A percentile compares a stretch with the other conserved stretches of the same genome.
Conservation (phyloP, 1,140 invertebrate species). For the Odontomachus brunneus region DNA sequence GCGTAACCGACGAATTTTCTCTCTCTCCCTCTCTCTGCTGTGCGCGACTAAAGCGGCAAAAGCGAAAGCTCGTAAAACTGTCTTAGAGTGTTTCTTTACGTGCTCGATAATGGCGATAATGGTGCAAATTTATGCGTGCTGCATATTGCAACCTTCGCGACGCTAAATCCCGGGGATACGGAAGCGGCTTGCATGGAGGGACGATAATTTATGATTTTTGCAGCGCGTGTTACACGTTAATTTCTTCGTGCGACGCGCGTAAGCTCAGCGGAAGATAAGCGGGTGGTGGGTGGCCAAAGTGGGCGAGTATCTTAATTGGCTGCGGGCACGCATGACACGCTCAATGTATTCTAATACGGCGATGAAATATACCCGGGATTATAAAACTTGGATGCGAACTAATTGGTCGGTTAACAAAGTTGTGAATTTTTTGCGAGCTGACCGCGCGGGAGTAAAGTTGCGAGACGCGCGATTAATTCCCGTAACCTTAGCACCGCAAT, state of each 20-base stretch:
- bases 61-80: slow-evolving; percentile 18
- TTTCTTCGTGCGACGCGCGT: not conserved
- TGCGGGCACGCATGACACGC: not conserved
- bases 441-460: slow-evolving; percentile 25
- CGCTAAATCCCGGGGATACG: not conserved
- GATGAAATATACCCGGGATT: slow-evolving; percentile 25
- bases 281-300: too few species aligned
- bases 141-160: not conserved
- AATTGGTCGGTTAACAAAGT: slow-evolving; percentile 47
- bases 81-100: slow-evolving; percentile 4
- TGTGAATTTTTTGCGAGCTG: slow-evolving; percentile 2
- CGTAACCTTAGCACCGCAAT: slow-evolving; percentile 20
- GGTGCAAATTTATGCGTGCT: slow-evolving; percentile 21
- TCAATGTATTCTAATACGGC: slow-evolving; percentile 28
- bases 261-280: too few species aligned
- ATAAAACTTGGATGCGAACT: slow-evolving; percentile 42
- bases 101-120: slow-evolving; percentile 31
- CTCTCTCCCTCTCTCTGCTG: too few species aligned
- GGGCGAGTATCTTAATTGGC: slow-evolving; percentile 1
- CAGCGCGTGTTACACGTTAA: not conserved
- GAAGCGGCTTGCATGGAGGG: not conserved
- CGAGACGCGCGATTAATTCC: slow-evolving; percentile 46
- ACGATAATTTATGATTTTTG: slow-evolving; percentile 40
- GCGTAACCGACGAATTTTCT: not conserved
- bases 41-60: too few species aligned